Conservation (phyloP, 2,113 vertebrate species). For the Centropus bengalensis region DNA sequence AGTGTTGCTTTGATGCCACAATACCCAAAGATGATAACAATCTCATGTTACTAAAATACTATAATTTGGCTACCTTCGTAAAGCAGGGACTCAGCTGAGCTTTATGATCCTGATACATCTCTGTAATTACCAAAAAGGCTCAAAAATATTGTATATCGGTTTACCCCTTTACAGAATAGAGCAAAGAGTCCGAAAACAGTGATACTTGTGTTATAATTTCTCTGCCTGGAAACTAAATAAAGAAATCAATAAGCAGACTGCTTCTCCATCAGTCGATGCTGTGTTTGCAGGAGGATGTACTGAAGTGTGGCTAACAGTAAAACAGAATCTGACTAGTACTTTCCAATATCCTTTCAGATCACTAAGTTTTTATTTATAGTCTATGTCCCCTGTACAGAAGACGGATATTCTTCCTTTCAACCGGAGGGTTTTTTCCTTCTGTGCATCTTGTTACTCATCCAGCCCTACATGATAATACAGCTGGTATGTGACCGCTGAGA, state of each 20-base stretch:
- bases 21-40: not conserved
- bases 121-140: not conserved
- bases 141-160: not conserved
- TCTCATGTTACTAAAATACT: not conserved
- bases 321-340: not conserved
- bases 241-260: slow-evolving; percentile 26
- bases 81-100: not conserved
- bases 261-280: slow-evolving; percentile 1
- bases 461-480: not conserved
- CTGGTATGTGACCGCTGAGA: not conserved
- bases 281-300: not conserved
- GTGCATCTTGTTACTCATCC: not conserved
- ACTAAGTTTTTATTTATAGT: slow-evolving; percentile 56
- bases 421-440: slow-evolving; percentile 14
- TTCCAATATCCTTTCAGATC: slow-evolving; percentile 49
- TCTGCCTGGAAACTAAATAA: slow-evolving; percentile 39
- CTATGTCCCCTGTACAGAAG: not conserved
- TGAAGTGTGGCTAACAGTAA: slow-evolving; percentile 40
- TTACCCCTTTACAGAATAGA: not conserved
- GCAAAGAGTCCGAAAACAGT: not conserved
- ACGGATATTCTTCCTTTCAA: not conserved
- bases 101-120: not conserved
- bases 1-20: not conserved
- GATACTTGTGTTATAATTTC: not conserved
- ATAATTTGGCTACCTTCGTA: not conserved